phyloP scores from a whole-genome alignment of 2,797 vertebrate genomes.

The Luscinia megarhynchos region DNA sequence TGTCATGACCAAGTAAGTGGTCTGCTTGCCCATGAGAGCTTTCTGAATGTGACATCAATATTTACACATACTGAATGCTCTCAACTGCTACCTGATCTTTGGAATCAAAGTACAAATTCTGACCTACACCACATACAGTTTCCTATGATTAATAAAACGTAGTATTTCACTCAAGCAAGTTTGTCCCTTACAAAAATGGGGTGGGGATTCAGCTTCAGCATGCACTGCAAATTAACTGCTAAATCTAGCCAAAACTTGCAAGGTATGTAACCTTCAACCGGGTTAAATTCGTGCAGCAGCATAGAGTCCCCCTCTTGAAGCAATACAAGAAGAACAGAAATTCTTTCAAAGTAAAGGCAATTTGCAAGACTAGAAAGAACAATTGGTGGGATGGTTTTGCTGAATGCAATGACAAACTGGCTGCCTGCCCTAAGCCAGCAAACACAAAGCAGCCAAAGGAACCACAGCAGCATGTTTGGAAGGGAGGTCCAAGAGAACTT shows the following conservation, averaged over 20 bases:
- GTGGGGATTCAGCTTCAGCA: neutral
- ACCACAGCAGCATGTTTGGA: neutral
- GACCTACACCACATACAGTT: neutral
- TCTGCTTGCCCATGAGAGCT: neutral
- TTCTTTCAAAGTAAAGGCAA: neutral
- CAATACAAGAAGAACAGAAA: neutral
- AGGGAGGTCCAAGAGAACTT: neutral
- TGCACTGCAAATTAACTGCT: neutral
- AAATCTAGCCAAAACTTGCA: neutral
- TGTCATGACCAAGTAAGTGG: neutral
- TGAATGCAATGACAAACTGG: neutral
- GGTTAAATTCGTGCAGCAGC: neutral
- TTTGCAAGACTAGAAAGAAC: neutral
- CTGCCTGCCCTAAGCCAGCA: neutral
- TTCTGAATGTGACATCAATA: constrained; percentile 13
- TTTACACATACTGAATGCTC: constrained; percentile 11
- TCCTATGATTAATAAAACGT: neutral
- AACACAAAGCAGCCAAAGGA: neutral
- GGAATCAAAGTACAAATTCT: constrained; percentile 51
- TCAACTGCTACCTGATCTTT: neutral
- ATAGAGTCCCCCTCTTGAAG: neutral
- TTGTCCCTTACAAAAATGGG: neutral
- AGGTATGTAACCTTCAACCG: neutral
- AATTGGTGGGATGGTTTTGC: neutral
- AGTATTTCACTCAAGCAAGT: neutral